Evolutionary conservation across 2,888 invertebrate species (phyloP).

Genomic region (Marronus borbonicus): DNA sequence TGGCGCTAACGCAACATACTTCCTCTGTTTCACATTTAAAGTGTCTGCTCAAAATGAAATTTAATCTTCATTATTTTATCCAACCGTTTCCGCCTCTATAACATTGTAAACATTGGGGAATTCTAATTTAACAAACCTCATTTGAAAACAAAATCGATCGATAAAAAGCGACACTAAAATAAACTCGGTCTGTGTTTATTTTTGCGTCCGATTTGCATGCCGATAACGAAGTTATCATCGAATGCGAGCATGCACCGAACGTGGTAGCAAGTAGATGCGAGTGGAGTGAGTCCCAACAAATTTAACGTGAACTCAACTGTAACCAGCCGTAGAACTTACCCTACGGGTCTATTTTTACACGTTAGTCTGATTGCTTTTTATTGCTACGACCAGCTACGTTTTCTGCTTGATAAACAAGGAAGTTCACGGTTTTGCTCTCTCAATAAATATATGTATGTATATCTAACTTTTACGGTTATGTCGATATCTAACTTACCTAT

Average conservation of each 20-base stretch:
- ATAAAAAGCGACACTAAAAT: neutral
- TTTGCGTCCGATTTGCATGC: conserved; percentile 19
- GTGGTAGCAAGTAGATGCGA: neutral
- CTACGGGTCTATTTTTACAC: conserved; percentile 10
- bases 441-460: too few relatives aligned
- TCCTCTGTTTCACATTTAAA: too few relatives aligned
- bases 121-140: neutral
- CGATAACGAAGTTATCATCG: conserved; percentile 23
- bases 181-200: conserved; percentile 19
- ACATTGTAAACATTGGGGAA: too few relatives aligned
- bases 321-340: neutral
- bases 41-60: too few relatives aligned
- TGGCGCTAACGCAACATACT: too few relatives aligned
- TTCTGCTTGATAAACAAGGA: neutral
- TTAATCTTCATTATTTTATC: too few relatives aligned
- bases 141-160: neutral
- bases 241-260: neutral
- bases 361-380: conserved; percentile 29
- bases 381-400: conserved; percentile 2
- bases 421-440: neutral
- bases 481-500: too few relatives aligned
- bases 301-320: conserved; percentile 23
- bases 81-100: too few relatives aligned
- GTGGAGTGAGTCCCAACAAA: neutral
- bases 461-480: too few relatives aligned